phyloP scores from a whole-genome alignment of 2,113 vertebrate species.

The Pseudorectes ferrugineus region DNA sequence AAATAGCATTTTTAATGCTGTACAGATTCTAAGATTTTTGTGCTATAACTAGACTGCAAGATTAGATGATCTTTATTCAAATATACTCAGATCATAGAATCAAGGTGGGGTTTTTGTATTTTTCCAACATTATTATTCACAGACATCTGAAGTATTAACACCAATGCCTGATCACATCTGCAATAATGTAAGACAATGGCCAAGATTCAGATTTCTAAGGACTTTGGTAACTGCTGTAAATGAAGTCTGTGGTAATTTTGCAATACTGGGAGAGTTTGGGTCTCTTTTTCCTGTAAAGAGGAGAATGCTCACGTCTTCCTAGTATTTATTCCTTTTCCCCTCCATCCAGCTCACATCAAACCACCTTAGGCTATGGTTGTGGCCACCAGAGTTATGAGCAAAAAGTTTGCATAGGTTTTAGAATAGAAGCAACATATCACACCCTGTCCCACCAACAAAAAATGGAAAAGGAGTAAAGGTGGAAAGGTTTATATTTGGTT shows the following conservation, averaged over 20 bases:
- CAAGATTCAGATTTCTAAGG: background rate
- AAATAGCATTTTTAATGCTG: background rate
- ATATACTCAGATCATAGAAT: background rate
- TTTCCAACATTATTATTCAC: background rate
- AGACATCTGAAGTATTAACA: background rate
- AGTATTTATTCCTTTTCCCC: background rate
- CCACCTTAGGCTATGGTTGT: background rate
- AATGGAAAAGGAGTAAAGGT: background rate
- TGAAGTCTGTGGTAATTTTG: background rate
- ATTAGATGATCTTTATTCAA: background rate
- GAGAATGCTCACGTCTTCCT: background rate
- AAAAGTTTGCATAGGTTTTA: background rate
- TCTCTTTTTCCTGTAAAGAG: background rate
- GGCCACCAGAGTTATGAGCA: rapidly evolving
- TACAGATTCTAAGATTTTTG: background rate
- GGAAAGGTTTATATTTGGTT: background rate
- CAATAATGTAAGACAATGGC: background rate
- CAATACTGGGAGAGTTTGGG: background rate
- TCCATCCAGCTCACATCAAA: background rate
- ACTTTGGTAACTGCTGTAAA: background rate
- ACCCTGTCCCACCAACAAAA: background rate
- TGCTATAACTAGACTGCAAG: background rate
- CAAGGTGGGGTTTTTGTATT: background rate
- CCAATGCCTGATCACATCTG: background rate
- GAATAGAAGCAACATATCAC: background rate